Base-by-base conservation (phyloP, 2,113 vertebrate genomes). In the Drymodes brunneopygia region DNA sequence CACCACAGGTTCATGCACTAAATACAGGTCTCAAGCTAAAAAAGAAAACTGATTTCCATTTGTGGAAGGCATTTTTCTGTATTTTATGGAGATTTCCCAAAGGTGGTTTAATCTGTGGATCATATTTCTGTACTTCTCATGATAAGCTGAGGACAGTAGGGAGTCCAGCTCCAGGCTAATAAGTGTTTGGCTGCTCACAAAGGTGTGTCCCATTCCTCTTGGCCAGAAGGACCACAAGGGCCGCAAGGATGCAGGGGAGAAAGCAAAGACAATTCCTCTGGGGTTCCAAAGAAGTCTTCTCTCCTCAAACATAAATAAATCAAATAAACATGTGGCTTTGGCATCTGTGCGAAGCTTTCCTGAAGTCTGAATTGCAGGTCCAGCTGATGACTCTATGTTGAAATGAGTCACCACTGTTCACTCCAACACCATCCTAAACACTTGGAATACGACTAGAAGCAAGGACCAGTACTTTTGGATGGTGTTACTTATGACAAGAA, bases 171-270 rank as follows among this genome's bases (percentile, higher is more conserved):
- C 35, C 54, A 78, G 29, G 8, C 44, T 88, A 67, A n/a, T 44
- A 86, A 88, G 17, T 18, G 18, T 74, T 53, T 86, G 80, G 80
- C 79, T 86, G n/a, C 40, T 90, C 36, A 67, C 21, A 82, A 95
- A 95, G 79, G 56, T 92, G 94, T 94, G 90, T 95, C 80, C 51
- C 6, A 3, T 61, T 92, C 40, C 33, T 36, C 15, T 64, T 64
- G n/a, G 44, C 75, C 86, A 94, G 82, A 95, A 94, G 95, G 95
- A 90, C 96, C 90, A 88, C 82, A 92, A 96, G 96, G 94, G 75
- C 72, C 94, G 0, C 95, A 97, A 88, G 96, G 96, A 90, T 84
- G 67, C 60, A 93, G 82, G 48, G 96, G 95, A 94, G 94, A 53
- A 96, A 92, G 40, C 8, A 69, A 71, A 88, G 56, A 92, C 36